phyloP scores from a whole-genome alignment of 2,113 vertebrate species.

The Syrmaticus mikado region DNA sequence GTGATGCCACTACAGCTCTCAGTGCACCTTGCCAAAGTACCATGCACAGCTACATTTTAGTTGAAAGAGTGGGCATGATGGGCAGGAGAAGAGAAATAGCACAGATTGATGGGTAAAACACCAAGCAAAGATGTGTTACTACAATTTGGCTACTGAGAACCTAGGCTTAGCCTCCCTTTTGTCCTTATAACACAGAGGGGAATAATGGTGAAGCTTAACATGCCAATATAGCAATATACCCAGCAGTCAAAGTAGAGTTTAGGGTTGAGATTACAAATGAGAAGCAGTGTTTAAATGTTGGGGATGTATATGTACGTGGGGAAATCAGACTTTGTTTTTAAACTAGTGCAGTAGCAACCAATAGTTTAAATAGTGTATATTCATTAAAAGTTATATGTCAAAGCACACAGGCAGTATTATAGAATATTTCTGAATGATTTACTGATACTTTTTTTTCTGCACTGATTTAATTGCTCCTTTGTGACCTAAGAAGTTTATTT shows the following conservation, averaged over 20 bases:
- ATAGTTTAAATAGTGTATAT: neutral
- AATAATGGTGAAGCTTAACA: neutral
- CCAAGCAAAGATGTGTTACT: neutral
- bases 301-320: neutral
- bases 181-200: neutral
- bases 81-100: neutral
- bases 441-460: neutral
- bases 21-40: neutral
- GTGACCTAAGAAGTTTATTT: neutral
- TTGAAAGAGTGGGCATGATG: neutral
- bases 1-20: neutral
- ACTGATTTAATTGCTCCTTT: neutral
- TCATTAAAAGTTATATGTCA: neutral
- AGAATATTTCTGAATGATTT: neutral
- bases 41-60: neutral
- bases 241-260: neutral
- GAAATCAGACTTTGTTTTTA: neutral
- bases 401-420: neutral
- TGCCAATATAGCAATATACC: accelerated
- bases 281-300: accelerated
- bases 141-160: neutral
- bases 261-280: neutral
- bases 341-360: neutral
- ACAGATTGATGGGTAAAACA: neutral
- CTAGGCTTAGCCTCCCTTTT: neutral